These are phyloP conservation scores for Corythornis vintsioides DNA, from an alignment of 2,113 vertebrate genomes.

Conservation along the genomic window DNA sequence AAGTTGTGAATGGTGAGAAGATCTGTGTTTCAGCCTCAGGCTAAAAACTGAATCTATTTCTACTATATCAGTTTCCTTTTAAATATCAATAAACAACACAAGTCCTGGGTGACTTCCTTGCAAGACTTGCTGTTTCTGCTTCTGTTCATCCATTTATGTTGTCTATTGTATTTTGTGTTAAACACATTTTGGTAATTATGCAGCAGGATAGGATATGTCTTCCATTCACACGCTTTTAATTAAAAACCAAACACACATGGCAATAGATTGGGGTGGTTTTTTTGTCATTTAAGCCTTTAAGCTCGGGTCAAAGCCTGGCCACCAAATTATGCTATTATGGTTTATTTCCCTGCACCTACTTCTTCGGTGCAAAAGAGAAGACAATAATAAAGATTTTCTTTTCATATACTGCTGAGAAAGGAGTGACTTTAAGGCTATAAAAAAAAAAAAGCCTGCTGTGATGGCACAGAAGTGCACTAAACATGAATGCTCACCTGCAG, in stretches of 20 bases:
- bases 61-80: neutral
- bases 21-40: neutral
- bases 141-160: neutral
- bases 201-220: neutral
- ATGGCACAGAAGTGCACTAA: neutral
- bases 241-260: neutral
- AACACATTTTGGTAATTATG: conserved; percentile 40
- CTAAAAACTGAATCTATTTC: conserved; percentile 11
- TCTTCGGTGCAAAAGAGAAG: neutral
- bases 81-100: conserved; percentile 11
- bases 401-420: neutral
- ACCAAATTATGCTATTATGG: conserved; percentile 1
- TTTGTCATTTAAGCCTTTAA: conserved; percentile 18
- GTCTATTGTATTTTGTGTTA: neutral
- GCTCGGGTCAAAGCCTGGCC: conserved; percentile 9
- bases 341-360: conserved; percentile 5
- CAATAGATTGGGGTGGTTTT: neutral
- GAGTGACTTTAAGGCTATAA: neutral
- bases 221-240: conserved; percentile 37
- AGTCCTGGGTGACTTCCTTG: neutral
- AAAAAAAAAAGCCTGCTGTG: neutral
- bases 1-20: conserved; percentile 15
- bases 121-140: conserved; percentile 3
- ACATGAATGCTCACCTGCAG: neutral
- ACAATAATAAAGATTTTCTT: neutral